Evolutionary conservation across 23 tunicate species (phyloP), one percentile per base, ranked within the genome.

Genomic region (Styela plicata): DNA sequence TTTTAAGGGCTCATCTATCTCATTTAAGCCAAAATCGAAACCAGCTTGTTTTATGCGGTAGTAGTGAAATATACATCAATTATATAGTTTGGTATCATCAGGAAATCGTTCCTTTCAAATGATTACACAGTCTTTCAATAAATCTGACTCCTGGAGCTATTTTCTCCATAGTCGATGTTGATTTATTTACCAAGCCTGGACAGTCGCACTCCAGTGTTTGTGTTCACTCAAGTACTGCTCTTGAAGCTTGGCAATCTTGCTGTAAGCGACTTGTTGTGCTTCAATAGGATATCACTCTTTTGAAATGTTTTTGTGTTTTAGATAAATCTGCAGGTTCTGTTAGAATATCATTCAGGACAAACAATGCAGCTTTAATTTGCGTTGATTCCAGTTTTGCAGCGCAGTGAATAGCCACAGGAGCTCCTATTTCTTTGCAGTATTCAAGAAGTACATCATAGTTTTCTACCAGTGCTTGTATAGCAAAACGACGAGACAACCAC

Each of bases 401-500:
- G 78, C 85, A 81, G 78, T 28, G 33, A 69, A 81, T 62, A 5
- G 85, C 30, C 85, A 69, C 85, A 28, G 78, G 62, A 69, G 69
- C 85, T 69, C 78, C 31, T 69, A 24, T 69, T 81, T 81, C 85
- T 81, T 81, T 81, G 77, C 77, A 33, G 78, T 68, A 69, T 69
- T 81, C 85, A 34, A 81, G 61, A 81, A 81, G 85, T 69, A 68
- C 63, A 27, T 69, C 85, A 81, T 81, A 81, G 85, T 81, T 81
- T 63, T 3, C 19, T 33, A 69, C 78, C 3, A 69, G 63, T 68
- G 85, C 77, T 69, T 69, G 61, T 34, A 81, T 69, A 81, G 78
- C 85, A 81, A 81, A 81, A 81, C 68, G 85, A 81, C 77, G 68
- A 81, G 85, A 81, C 67, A 81, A 62, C 85, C 85, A 81, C 77